phyloP scores from a whole-genome alignment of 2,113 vertebrate genomes.

The Caretta caretta region DNA sequence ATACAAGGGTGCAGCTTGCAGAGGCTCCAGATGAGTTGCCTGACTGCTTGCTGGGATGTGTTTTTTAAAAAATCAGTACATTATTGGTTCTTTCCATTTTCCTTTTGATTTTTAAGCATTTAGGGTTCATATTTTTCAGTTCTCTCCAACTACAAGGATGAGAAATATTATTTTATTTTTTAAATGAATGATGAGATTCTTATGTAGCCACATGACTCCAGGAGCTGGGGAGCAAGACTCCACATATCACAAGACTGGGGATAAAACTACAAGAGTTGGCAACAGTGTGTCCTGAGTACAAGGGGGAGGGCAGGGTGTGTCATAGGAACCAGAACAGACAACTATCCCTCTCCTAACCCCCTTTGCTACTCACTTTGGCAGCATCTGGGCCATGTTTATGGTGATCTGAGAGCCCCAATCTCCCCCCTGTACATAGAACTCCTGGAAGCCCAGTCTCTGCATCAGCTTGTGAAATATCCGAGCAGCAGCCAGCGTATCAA shows the following conservation, averaged over 20 bases:
- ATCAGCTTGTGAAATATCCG: conserved; percentile 90
- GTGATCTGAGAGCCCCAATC: conserved; percentile 89
- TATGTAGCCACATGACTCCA: not conserved
- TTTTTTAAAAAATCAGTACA: not conserved
- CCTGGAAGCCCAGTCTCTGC: conserved; percentile 87
- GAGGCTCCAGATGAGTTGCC: not conserved
- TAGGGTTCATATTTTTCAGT: not conserved
- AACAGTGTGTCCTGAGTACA: not conserved
- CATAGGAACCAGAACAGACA: not conserved
- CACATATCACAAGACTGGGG: not conserved
- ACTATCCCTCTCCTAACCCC: not conserved
- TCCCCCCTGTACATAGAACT: conserved; percentile 91
- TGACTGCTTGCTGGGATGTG: not conserved
- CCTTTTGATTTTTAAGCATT: not conserved
- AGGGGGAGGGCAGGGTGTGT: not conserved
- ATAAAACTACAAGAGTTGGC: not conserved
- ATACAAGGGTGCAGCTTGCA: not conserved
- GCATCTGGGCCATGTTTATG: conserved; percentile 89
- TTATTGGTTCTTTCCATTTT: not conserved
- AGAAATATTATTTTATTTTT: not conserved
- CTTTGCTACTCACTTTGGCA: conserved; percentile 84
- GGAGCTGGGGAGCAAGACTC: not conserved
- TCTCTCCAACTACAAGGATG: not conserved
- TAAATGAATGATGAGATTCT: not conserved
- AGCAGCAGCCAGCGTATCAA: conserved; percentile 80